Evolutionary conservation across 2,888 invertebrate species (phyloP).

Genomic region (Drosophila flavopinicola): DNA sequence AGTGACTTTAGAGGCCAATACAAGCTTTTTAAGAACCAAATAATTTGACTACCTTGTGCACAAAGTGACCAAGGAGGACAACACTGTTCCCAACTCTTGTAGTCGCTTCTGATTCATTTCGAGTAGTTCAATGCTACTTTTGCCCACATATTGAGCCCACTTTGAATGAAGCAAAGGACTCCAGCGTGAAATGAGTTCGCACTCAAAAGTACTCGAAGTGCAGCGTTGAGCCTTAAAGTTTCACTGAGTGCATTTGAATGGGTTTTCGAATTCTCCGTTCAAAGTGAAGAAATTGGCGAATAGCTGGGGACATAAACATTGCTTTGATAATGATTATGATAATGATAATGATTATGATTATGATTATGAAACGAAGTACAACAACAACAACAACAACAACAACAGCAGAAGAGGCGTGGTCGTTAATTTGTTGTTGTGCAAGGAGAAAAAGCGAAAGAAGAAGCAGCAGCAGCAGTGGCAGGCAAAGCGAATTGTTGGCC

Average conservation of each 20-base stretch:
- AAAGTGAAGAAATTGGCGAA: slow-evolving; percentile 2
- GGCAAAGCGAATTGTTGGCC: slow-evolving; percentile 59
- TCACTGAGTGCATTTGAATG: slow-evolving; percentile 26
- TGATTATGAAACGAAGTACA: slow-evolving; percentile 59
- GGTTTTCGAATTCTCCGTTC: slow-evolving; percentile 1
- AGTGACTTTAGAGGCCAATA: too few relatives aligned
- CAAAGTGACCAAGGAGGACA: too few relatives aligned
- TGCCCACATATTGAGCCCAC: too few relatives aligned
- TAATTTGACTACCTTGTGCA: too few relatives aligned
- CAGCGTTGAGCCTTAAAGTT: slow-evolving; percentile 3
- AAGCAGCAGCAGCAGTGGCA: not conserved
- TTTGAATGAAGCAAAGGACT: too few relatives aligned
- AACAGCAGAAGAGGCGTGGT: slow-evolving; percentile 31
- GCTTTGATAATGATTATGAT: slow-evolving; percentile 70
- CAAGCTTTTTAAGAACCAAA: too few relatives aligned
- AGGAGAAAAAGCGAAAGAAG: slow-evolving; percentile 24
- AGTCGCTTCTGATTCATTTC: too few relatives aligned
- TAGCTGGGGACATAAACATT: slow-evolving; percentile 55
- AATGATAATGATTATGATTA: slow-evolving; percentile 53
- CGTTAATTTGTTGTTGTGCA: slow-evolving; percentile 68
- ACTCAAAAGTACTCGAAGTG: not conserved
- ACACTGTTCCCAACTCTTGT: too few relatives aligned
- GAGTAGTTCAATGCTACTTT: too few relatives aligned
- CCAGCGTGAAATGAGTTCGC: too few relatives aligned
- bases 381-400: not conserved